Conservation (phyloP, 2,113 vertebrate species). For the Noturus placidus region DNA sequence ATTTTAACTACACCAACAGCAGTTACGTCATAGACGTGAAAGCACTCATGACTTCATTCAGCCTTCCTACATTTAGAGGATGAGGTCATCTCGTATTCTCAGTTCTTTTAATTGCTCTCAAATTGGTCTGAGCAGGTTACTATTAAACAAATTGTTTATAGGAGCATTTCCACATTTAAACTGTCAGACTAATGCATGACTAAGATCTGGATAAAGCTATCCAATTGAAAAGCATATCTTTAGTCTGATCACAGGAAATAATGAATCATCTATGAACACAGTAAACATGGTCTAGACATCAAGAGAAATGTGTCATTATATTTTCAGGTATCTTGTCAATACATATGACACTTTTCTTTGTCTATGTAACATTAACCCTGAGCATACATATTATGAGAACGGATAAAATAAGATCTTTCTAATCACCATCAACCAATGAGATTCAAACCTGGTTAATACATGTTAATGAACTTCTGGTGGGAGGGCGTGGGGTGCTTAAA, state of each 20-base stretch:
- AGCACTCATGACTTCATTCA: not conserved
- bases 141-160: not conserved
- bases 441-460: not conserved
- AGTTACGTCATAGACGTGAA: not conserved
- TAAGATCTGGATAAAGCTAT: not conserved
- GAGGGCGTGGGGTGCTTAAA: not conserved
- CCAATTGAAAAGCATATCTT: not conserved
- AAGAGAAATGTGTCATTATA: not conserved
- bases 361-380: not conserved
- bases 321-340: not conserved
- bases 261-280: not conserved
- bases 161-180: not conserved
- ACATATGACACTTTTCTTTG: not conserved
- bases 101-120: not conserved
- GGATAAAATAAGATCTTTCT: not conserved
- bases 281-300: not conserved
- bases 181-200: not conserved
- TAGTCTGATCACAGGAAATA: not conserved
- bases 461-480: not conserved
- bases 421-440: not conserved
- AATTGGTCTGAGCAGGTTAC: not conserved
- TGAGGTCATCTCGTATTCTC: conserved; percentile 1
- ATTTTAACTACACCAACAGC: not conserved
- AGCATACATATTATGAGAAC: too few species aligned
- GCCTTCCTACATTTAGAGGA: conserved; percentile 10